Evolutionary conservation across 2,888 invertebrate species (phyloP).

Genomic region (Dicycla oo): DNA sequence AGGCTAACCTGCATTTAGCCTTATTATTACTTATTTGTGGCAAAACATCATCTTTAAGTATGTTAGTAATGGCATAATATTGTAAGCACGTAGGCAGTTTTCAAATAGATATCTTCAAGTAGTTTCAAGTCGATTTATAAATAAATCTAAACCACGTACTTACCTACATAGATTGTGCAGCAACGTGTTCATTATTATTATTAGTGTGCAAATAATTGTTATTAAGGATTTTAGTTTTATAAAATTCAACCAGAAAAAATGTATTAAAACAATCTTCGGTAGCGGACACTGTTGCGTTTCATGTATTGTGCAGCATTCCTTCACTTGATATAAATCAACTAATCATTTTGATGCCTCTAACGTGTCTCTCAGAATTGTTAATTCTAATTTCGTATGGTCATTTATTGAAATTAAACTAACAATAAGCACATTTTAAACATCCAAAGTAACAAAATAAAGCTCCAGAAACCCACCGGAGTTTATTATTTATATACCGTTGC

Average conservation of each 20-base stretch:
- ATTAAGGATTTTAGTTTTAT: neutral
- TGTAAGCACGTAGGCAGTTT: neutral
- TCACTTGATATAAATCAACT: neutral
- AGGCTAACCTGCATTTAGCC: too few relatives aligned
- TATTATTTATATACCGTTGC: too few relatives aligned
- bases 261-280: too few relatives aligned
- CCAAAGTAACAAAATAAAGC: neutral
- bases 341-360: neutral
- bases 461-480: too few relatives aligned
- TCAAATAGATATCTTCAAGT: slow-evolving; percentile 14
- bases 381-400: neutral
- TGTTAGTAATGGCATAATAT: neutral
- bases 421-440: neutral
- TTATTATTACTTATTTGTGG: too few relatives aligned
- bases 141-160: neutral
- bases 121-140: slow-evolving; percentile 10
- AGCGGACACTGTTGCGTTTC: neutral
- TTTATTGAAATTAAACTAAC: neutral
- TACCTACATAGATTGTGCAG: too few relatives aligned
- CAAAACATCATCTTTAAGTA: neutral
- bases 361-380: neutral
- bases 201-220: neutral
- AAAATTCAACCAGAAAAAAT: neutral
- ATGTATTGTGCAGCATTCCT: neutral
- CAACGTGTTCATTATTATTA: neutral